A percentile compares a stretch with the other conserved stretches of the same genome.
phyloP scores from a whole-genome alignment of 2,888 invertebrate genomes.

The Heteromurus nitidus region DNA sequence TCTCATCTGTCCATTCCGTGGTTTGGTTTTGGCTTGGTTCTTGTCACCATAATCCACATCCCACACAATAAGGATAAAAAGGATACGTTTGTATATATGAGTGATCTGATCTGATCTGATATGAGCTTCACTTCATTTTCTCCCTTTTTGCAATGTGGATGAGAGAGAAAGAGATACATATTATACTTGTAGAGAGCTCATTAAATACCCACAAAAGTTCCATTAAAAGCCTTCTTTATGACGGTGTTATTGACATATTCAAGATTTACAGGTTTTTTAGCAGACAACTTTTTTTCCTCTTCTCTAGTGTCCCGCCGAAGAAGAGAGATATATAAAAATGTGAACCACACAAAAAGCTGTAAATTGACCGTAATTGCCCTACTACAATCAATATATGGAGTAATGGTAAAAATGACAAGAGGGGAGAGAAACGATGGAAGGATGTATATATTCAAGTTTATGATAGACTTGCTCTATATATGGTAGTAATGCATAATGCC shows the following conservation, averaged over 20 bases:
- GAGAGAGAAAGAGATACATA: background rate
- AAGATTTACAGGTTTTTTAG: constrained; percentile 55
- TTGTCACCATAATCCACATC: constrained; percentile 31
- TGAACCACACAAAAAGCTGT: constrained; percentile 22
- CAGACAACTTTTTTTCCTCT: constrained; percentile 26
- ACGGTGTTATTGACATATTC: constrained; percentile 47
- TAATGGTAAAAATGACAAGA: constrained; percentile 6
- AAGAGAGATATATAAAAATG: no score
- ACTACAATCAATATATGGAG: constrained; percentile 2
- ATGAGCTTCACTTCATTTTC: background rate
- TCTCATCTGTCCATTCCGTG: background rate
- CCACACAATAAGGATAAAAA: constrained; percentile 23
- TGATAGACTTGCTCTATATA: constrained; percentile 29
- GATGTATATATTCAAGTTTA: background rate
- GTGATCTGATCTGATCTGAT: no score
- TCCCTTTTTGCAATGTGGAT: no score
- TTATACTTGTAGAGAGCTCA: constrained; percentile 30
- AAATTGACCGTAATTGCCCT: constrained; percentile 23
- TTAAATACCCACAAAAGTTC: constrained; percentile 44
- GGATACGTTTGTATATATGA: constrained; percentile 6
- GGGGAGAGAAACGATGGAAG: background rate
- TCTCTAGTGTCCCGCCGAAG: no score
- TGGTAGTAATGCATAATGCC: constrained; percentile 35
- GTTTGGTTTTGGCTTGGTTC: no score
- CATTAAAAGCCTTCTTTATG: constrained; percentile 52